Conservation (phyloP, 2,888 invertebrate species). For the Cheilosia vulpina region DNA sequence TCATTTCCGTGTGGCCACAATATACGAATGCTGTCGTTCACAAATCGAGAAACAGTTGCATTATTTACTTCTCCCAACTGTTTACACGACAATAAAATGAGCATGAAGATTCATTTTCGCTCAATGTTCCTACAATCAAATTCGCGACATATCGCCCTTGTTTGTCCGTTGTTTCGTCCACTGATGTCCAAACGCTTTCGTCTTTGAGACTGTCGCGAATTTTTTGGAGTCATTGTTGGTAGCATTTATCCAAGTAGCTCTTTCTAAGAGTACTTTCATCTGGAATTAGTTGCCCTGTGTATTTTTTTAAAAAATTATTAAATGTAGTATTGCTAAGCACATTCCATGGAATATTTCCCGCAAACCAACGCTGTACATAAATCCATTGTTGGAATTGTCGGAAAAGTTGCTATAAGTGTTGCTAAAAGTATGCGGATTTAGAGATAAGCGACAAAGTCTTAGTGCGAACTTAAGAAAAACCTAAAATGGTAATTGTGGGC, state of each 20-base stretch:
- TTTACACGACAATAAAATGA: slow-evolving; percentile 53
- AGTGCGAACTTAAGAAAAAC: too few species aligned
- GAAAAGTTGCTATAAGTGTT: too few species aligned
- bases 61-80: slow-evolving; percentile 45
- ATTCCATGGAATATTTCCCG: slow-evolving; percentile 54
- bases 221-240: slow-evolving; percentile 52
- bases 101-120: slow-evolving; percentile 48
- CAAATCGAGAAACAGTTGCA: slow-evolving; percentile 49
- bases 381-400: slow-evolving; percentile 26
- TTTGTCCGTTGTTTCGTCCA: slow-evolving; percentile 59
- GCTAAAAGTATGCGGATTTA: too few species aligned
- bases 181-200: slow-evolving; percentile 58
- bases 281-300: slow-evolving; percentile 45
- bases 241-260: slow-evolving; percentile 65
- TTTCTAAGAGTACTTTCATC: slow-evolving; percentile 63
- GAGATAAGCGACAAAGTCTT: too few species aligned
- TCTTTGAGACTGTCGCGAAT: slow-evolving; percentile 42
- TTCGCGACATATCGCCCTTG: slow-evolving; percentile 52
- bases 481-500: too few species aligned
- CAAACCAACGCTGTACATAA: slow-evolving; percentile 53
- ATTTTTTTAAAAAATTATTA: slow-evolving; percentile 42
- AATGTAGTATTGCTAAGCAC: slow-evolving; percentile 52
- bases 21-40: slow-evolving; percentile 57
- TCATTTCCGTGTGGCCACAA: slow-evolving; percentile 55
- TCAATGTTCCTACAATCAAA: slow-evolving; percentile 55